Evolutionary conservation across 2,113 vertebrate species (phyloP).

Genomic region (Indri indri): DNA sequence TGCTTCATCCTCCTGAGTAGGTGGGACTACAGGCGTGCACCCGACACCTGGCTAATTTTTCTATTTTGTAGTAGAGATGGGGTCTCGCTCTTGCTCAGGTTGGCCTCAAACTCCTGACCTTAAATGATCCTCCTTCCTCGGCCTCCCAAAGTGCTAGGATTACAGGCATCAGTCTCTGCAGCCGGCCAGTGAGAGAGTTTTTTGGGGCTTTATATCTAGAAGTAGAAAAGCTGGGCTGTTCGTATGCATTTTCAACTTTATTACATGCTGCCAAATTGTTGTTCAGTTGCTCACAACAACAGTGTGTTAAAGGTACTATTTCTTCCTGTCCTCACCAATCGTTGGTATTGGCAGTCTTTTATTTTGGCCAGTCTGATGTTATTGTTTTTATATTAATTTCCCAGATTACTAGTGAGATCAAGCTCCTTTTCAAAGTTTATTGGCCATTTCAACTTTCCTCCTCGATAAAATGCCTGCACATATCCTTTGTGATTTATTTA

Average conservation of each 20-base stretch:
- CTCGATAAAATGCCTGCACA: background rate
- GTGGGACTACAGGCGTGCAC: no score
- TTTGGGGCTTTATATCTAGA: background rate
- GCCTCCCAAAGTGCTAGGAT: no score
- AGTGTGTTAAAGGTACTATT: background rate
- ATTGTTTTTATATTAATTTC: background rate
- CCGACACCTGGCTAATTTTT: no score
- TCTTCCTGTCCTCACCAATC: background rate
- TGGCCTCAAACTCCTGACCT: no score
- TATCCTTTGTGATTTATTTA: background rate
- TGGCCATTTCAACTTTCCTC: background rate
- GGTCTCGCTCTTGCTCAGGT: no score
- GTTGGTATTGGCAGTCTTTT: background rate
- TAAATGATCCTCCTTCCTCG: no score
- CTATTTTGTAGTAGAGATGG: no score
- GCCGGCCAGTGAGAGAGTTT: background rate
- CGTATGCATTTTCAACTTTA: background rate
- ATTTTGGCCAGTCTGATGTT: background rate
- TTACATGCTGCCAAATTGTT: constrained; percentile 18
- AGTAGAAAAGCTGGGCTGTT: background rate
- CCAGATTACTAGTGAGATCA: background rate
- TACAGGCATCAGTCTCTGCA: no score
- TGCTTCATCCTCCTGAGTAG: no score
- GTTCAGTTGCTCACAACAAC: background rate
- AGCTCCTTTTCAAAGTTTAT: background rate